These are phyloP conservation scores for Mactra quadrangularis DNA, from an alignment of 1,140 invertebrate species.

Conservation along the genomic window DNA sequence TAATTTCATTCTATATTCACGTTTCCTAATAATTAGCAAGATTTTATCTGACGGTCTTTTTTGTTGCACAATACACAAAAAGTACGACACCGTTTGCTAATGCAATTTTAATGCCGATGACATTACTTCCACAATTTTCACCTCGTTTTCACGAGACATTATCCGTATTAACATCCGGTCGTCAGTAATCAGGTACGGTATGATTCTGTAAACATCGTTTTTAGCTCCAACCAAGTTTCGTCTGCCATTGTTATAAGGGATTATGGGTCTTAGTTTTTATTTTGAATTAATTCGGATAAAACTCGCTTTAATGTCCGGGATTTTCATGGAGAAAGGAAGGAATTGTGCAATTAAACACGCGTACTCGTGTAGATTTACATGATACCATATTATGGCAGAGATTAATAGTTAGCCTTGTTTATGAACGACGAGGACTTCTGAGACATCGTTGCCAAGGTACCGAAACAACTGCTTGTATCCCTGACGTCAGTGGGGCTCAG, in stretches of 20 bases:
- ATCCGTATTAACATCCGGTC: constrained; percentile 9
- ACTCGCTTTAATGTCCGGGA: constrained; percentile 19
- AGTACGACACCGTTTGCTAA: not conserved
- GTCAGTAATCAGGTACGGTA: not conserved
- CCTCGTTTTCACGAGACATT: constrained; percentile 8
- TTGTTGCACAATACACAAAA: no score
- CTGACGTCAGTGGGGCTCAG: no score
- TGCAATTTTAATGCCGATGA: constrained; percentile 4
- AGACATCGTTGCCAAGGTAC: no score
- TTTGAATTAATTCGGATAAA: constrained; percentile 30
- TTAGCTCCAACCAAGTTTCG: not conserved
- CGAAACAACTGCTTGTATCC: no score
- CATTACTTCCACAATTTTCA: not conserved
- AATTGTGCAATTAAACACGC: not conserved
- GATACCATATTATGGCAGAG: constrained; percentile 16
- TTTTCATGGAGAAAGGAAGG: constrained; percentile 7
- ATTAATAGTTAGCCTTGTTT: constrained; percentile 12
- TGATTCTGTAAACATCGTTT: not conserved
- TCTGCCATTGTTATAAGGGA: not conserved
- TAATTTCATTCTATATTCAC: no score
- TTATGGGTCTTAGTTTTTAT: constrained; percentile 12
- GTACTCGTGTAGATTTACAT: not conserved
- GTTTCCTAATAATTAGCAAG: no score
- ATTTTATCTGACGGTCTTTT: no score
- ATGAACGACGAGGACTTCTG: no score